Conservation (phyloP, 2,797 vertebrate species). For the Tympanoctomys barrerae region DNA sequence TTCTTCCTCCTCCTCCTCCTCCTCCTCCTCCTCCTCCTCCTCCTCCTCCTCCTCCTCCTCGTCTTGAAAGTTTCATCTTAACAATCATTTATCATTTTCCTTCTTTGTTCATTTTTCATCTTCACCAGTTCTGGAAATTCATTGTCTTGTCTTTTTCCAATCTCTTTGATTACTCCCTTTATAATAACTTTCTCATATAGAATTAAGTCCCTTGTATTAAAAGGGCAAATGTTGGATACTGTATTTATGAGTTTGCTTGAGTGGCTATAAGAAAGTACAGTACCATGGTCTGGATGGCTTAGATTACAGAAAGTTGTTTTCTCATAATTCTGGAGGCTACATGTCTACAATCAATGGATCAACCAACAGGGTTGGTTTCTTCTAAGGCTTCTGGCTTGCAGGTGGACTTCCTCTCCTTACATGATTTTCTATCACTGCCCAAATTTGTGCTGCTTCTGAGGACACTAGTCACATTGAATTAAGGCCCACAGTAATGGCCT, state of each 20-base stretch:
- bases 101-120: conserved; percentile 3
- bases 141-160: conserved; percentile 20
- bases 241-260: not conserved
- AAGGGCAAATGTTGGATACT: not conserved
- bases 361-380: not conserved
- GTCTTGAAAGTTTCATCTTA: not conserved
- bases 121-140: conserved; percentile 15
- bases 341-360: not conserved
- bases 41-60: not conserved
- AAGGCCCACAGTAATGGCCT: not conserved
- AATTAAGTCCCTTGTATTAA: not conserved
- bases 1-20: not conserved
- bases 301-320: conserved; percentile 7
- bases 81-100: not conserved
- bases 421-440: not conserved
- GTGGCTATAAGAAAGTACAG: conserved; percentile 1
- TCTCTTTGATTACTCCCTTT: not conserved
- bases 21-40: not conserved
- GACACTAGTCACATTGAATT: not conserved
- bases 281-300: not conserved
- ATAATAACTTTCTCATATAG: not conserved
- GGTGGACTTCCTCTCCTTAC: not conserved
- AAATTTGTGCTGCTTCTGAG: not conserved
- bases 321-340: not conserved
- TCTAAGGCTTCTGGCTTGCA: not conserved